Evolutionary conservation across 1,140 invertebrate species (phyloP).

Genomic region (Pollicipes pollicipes): DNA sequence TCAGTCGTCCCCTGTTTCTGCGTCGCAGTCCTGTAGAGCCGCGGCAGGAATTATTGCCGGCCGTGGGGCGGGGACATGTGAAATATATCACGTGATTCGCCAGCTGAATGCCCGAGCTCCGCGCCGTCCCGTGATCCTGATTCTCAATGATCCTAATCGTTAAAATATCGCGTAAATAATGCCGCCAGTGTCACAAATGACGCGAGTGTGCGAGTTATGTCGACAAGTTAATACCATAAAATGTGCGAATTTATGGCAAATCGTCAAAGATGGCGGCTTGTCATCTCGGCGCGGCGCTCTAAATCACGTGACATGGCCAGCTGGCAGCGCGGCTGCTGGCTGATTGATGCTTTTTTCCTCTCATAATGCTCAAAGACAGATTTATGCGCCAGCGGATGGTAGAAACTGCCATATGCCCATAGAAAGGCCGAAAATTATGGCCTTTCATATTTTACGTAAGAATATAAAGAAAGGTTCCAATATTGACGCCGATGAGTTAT

Average conservation of each 20-base stretch:
- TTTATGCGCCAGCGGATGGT: background rate
- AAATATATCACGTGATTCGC: background rate
- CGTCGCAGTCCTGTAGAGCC: too few species aligned
- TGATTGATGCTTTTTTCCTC: conserved; percentile 2
- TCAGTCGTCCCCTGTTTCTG: too few species aligned
- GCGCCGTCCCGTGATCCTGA: background rate
- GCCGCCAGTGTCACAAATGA: background rate
- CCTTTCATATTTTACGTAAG: conserved; percentile 2
- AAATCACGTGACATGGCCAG: background rate
- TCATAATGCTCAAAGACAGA: conserved; percentile 2
- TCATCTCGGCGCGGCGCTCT: background rate
- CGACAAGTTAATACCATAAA: conserved; percentile 2
- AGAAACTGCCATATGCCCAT: conserved; percentile 1
- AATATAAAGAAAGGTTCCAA: background rate
- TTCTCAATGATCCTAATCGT: background rate
- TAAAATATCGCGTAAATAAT: background rate
- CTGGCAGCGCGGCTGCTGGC: background rate
- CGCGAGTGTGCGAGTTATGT: background rate
- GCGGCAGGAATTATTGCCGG: too few species aligned
- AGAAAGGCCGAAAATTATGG: conserved; percentile 1
- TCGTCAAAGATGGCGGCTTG: background rate
- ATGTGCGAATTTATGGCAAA: conserved; percentile 2
- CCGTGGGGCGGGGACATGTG: background rate
- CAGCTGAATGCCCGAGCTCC: background rate
- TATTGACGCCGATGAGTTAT: conserved; percentile 1